These are phyloP conservation scores for Alosa sapidissima DNA, from an alignment of 2,797 vertebrate genomes.

Conservation along the genomic window DNA sequence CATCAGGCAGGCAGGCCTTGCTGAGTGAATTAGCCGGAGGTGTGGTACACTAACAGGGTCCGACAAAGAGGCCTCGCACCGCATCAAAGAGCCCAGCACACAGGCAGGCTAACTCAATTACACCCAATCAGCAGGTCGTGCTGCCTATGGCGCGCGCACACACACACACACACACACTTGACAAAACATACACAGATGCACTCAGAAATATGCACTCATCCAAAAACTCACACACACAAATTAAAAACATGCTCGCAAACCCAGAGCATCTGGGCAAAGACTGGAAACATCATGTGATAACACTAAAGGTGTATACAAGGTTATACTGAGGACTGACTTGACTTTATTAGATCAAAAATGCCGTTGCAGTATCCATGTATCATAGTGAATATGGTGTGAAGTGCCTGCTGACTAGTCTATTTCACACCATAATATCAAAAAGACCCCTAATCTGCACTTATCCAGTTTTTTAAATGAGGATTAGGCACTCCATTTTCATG, in stretches of 20 bases:
- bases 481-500: too few relatives aligned
- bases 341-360: neutral
- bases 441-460: too few relatives aligned
- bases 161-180: neutral
- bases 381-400: neutral
- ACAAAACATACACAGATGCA: too few relatives aligned
- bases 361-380: neutral
- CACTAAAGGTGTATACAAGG: conserved; percentile 12
- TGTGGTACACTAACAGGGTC: neutral
- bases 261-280: neutral
- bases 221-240: too few relatives aligned
- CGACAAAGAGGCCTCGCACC: neutral
- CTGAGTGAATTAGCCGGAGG: conserved; percentile 8
- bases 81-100: neutral
- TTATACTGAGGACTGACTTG: neutral
- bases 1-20: neutral
- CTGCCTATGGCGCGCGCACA: neutral
- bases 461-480: too few relatives aligned
- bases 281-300: neutral
- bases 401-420: too few relatives aligned
- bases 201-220: too few relatives aligned
- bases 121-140: conserved; percentile 8
- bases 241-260: too few relatives aligned
- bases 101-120: conserved; percentile 11
- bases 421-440: too few relatives aligned